Evolutionary conservation across 2,888 invertebrate genomes (phyloP), one percentile per base, ranked within the genome.

Genomic region (Phortica okadai): DNA sequence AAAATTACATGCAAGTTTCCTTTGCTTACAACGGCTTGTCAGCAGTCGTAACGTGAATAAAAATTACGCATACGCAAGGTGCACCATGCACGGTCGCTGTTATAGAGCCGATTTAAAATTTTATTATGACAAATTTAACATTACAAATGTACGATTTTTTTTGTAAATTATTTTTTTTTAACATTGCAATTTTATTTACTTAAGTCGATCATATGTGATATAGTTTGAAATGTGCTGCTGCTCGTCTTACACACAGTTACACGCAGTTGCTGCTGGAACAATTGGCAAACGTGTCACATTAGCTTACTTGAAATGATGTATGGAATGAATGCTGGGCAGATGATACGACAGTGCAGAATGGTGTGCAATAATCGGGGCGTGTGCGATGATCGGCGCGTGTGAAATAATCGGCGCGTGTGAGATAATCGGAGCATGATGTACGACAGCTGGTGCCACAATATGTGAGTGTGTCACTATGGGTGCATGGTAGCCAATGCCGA

Each of bases 401-500:
- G 85, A 74, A 74, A 85, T 79, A 69, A 83, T 76, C 70, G 84
- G 82, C 77, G 84, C 84, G 79, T 84, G 84, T 14, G 83, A 82
- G 76, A 85, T 88, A 25, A 84, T 80, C 75, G 89, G 89, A 10
- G 89, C 86, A 76, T 89, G 85, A 76, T 89, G 88, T 0, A 89
- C 84, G 45, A 87, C 54, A 16, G 90, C 82, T 54, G 90, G 89
- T 16, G 90, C 87, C 6, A 88, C 84, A 6, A 88, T 85, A 67
- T 82, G 88, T 70, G 90, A 86, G 41, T 89, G 88, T 56, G 90
- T 81, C 10, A 90, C 54, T 74, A 87, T 16, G 6, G 91, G 90
- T 16, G 89, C 84, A 75, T 90, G 90, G 54, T 89, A 86, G 16
- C 90, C 91, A 4, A 90, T 72, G 0, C 90, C 90, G 8, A 91